Base-by-base conservation (phyloP, 2,797 vertebrate genomes). In the Chloroceryle amazona region DNA sequence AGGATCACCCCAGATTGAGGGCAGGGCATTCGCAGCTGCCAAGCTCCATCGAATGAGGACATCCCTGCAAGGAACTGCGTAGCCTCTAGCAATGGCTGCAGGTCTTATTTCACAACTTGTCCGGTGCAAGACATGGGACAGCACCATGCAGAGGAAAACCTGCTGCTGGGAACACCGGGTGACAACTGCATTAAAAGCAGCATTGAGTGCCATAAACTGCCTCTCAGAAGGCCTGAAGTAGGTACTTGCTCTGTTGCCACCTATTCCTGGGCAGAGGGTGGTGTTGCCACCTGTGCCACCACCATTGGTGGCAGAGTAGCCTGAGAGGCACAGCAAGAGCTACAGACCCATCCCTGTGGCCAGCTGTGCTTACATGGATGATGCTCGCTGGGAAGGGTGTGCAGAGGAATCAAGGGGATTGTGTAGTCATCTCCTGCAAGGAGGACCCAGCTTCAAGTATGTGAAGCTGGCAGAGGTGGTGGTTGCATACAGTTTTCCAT, bases 271-370 rank as follows among this genome's bases (percentile, higher is more conserved):
- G 73, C 0, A 2, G 54, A 42, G 29, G 16, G 44, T 35, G 52
- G 29, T 93, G 86, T 15, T 3, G 0, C 31, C 70, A 67, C 17
- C 28, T 0, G 2, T 1, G 28, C 41, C 86, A 63, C 52, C 2
- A 4, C 81, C 67, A 39, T 54, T 7, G 26, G 11, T 29, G 58
- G 46, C 46, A 41, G 0, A 0, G 60, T 2, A 0, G 62, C 39
- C 1, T 0, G 35, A 16, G 70, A 54, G 42, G 46, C 46, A 41
- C 0, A 0, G 60, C 3, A 0, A 7, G 23, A 76, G 54, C 52
- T 41, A 3, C 58, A 55, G 76, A 35, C 49, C 49, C 54, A 8
- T 46, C 42, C 55, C 2, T 0, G 3, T 4, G 9, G 3, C 37
- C 19, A 11, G 22, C 46, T 0, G 0, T 0, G 13, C 68, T 65